Evolutionary conservation across 2,797 vertebrate species (phyloP), one percentile per base, ranked within the genome.

Genomic region (Pseudochirops corinnae): DNA sequence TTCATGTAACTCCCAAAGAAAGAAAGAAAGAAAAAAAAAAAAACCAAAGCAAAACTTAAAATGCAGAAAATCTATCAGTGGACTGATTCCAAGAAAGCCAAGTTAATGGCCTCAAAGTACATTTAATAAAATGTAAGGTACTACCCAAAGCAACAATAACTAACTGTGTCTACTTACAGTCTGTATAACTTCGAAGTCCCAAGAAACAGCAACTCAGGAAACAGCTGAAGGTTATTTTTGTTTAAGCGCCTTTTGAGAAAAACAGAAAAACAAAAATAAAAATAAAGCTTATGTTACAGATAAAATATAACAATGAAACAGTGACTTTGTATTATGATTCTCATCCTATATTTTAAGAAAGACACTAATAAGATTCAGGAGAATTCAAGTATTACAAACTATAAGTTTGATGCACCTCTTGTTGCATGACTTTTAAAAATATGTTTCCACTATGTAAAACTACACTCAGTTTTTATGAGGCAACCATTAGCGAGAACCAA

Each of bases 131-230:
- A 52, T 39, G 92, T 46, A 94, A 97, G 90, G 4, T 58, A 56
- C 87, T 92, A 97, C 94, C 58, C 93, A 93, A 50, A 97, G 29
- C 7, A 96, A 91, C 0, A 95, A 67, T 60, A 96, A 53, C 74
- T 33, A 6, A 53, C 90, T 5, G 0, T 95, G 96, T 96, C 90
- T 97, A 99, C 99, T 99, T 99, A 99, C 99, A 99, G 99, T 98
- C 99, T 99, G 99, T 99, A 99, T 55, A 99, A 99, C 98, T 99
- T 99, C 0, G 99, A 98, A 0, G 99, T 99, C 98, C 99, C 99
- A 97, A 99, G 99, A 98, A 99, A 99, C 97, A 99, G 99, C 98
- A 99, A 98, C 98, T 99, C 99, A 31, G 99, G 99, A 98, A 99
- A 99, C 97, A 99, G 99, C 90, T 99, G 99, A 98, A 99, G 99